A percentile compares a stretch with the other conserved stretches of the same genome.
These are phyloP conservation scores for Agelas oroides DNA, from an alignment of 37 sponge, comb jelly and placozoan genomes.

Conservation along the genomic window DNA sequence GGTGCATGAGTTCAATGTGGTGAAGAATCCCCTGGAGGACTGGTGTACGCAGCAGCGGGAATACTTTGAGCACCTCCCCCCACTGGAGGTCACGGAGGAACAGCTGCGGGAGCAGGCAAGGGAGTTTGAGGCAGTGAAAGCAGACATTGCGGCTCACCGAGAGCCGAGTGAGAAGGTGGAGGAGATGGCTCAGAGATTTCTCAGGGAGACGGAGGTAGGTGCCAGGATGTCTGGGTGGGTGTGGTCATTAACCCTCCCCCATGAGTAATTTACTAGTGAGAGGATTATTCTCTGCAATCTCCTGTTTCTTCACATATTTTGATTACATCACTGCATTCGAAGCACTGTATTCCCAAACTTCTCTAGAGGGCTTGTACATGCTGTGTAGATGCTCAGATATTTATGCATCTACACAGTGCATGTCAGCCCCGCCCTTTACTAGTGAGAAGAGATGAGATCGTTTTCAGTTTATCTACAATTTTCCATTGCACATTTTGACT, in stretches of 20 bases:
- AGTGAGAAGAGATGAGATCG: too few species aligned
- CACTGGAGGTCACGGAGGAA: slow-evolving; percentile 57
- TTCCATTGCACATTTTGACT: too few species aligned
- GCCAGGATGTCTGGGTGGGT: neutral
- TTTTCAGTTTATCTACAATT: too few species aligned
- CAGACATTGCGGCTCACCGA: neutral
- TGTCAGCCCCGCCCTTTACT: too few species aligned
- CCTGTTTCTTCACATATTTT: too few species aligned
- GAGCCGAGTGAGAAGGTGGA: slow-evolving; percentile 25
- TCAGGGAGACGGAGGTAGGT: slow-evolving; percentile 55
- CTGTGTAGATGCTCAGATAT: too few species aligned
- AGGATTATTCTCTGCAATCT: neutral
- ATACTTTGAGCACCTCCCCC: slow-evolving; percentile 44
- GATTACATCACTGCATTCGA: too few species aligned
- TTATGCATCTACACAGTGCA: too few species aligned
- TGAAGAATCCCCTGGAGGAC: slow-evolving; percentile 53
- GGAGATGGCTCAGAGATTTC: slow-evolving; percentile 40
- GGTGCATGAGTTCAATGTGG: slow-evolving; percentile 49
- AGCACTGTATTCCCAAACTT: too few species aligned
- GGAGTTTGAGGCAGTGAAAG: slow-evolving; percentile 18
- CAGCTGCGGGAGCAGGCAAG: slow-evolving; percentile 32
- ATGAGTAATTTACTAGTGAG: neutral
- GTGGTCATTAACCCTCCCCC: neutral
- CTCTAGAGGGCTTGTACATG: too few species aligned
- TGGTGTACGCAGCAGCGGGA: slow-evolving; percentile 58